A percentile compares a stretch with the other conserved stretches of the same genome.
Conservation (phyloP, 2,113 vertebrate genomes). For the Otolemur garnettii region DNA sequence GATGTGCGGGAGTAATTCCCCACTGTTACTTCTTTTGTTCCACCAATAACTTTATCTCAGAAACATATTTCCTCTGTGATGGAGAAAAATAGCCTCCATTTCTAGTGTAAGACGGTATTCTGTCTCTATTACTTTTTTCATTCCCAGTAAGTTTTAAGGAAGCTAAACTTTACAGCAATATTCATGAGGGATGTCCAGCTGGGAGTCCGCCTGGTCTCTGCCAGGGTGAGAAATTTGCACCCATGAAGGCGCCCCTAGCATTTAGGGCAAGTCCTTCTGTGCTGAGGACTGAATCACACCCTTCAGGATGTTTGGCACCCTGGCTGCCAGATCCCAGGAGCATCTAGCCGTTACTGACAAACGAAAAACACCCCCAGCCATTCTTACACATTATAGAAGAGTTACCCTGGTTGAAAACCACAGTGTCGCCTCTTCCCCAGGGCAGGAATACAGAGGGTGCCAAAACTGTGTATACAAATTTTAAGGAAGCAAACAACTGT, state of each 20-base stretch:
- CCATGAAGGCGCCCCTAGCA: accelerated
- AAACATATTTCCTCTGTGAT: constrained; percentile 48
- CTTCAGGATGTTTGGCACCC: background rate
- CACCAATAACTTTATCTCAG: constrained; percentile 29
- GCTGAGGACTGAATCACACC: too few relatives aligned
- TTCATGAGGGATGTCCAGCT: background rate
- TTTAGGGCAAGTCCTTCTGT: background rate
- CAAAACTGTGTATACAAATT: too few relatives aligned
- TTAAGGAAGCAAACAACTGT: too few relatives aligned
- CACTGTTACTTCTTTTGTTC: constrained; percentile 2
- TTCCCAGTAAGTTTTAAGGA: background rate
- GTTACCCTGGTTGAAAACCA: background rate
- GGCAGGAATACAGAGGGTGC: background rate
- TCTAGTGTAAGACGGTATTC: background rate
- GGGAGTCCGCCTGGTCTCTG: background rate
- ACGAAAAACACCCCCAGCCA: accelerated
- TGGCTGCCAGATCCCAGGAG: background rate
- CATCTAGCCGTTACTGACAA: background rate
- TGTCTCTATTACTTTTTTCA: background rate
- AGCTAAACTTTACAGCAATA: background rate
- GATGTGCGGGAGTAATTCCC: background rate
- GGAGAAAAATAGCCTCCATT: constrained; percentile 1
- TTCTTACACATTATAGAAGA: background rate
- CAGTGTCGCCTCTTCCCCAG: background rate
- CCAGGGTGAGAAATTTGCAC: background rate